Base-by-base conservation (phyloP, 2,888 invertebrate genomes). In the Nomada fucata region DNA sequence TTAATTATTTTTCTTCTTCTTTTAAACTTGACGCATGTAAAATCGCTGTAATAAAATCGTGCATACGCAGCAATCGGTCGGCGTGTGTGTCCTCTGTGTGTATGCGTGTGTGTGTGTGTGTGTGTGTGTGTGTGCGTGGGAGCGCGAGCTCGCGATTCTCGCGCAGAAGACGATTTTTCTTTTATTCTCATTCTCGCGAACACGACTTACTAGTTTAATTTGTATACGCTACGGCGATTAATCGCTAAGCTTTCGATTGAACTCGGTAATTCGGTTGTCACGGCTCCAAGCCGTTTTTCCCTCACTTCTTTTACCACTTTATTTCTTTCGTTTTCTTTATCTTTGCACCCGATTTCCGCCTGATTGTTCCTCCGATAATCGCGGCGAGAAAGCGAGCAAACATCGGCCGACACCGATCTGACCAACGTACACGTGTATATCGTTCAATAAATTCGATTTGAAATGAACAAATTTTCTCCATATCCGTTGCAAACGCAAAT, bases 251-350 rank as follows among this genome's bases (percentile, higher is more conserved):
- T 69, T 76, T 82, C 23, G 68, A 69, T 77, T 74, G 70, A 74
- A 76, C 59, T 77, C 59, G 74, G 44, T 83, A 82, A 83, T 83
- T 83, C 83, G 83, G 82, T 82, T 77, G 55, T 76, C 50, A 57
- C 70, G 76, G 72, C 73, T 50, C 65, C 68, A n/a, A 20, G 50
- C 61, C 72, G 69, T 47, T 52, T 29, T 60, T 50, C 3, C 23
- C 15, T 20, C 26, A 13, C 15, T 60, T 29, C 68, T 15, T 44
- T 59, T 15, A 4, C 20, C 18, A 52, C n/a, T 42, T 55, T n/a
- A 13, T 4, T 64, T 11, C 2, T 36, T 15, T 42, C 42, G 3
- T 18, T 11, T 42, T 10, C 23, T 23, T 10, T 55, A 36, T 11
- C 60, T 2, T 26, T 57, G 20, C 52, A 52, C 36, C 20, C 42